Base-by-base conservation (phyloP, 2,797 vertebrate genomes). In the Tolypeutes matacus region DNA sequence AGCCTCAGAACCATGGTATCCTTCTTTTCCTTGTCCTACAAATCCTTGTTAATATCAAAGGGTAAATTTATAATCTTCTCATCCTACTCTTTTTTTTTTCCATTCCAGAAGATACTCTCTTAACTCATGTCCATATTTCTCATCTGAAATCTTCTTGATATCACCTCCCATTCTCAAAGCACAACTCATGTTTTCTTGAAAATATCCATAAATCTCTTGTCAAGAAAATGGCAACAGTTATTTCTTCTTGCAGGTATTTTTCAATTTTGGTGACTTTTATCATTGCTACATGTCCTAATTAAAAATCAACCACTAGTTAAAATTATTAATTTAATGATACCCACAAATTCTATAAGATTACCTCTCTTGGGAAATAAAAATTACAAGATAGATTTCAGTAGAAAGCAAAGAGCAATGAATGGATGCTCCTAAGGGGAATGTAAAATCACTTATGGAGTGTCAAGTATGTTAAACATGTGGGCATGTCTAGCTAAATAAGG, bases 171-270 rank as follows among this genome's bases (percentile, higher is more conserved):
- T 56, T 85, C 5, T 7, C 17, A n/a, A 86, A 56, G 34, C 23
- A 36, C 14, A 53, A 86, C 27, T 29, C 8, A 31, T 73, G 73
- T 46, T 72, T 93, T 91, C 39, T 86, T 94, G 29, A 80, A 94
- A 94, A 73, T 7, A 64, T 18, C 17, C 9, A 18, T 56, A 65
- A 10, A 2, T 3, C 34, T 64, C 56, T 83, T 73, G 42, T 53
- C 75, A 65, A 56, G 53, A 73, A 84, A 53, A 20, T 53, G 70
- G 64, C 69, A 84, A 65, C 42, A 72, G 11, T 49, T 75, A 27
- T 62, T 62, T 86, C 14, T 49, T 81, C 70, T 31, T 62, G 46
- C 58, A 84, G 4, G 29, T 25, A 25, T 65, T 46, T 75, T 14
- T 65, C 20, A 18, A 27, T 21, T 46, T 65, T 76, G 11, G 58